A percentile compares a stretch with the other conserved stretches of the same genome.
phyloP scores from a whole-genome alignment of 2,888 invertebrate species.

The Carabus problematicus region DNA sequence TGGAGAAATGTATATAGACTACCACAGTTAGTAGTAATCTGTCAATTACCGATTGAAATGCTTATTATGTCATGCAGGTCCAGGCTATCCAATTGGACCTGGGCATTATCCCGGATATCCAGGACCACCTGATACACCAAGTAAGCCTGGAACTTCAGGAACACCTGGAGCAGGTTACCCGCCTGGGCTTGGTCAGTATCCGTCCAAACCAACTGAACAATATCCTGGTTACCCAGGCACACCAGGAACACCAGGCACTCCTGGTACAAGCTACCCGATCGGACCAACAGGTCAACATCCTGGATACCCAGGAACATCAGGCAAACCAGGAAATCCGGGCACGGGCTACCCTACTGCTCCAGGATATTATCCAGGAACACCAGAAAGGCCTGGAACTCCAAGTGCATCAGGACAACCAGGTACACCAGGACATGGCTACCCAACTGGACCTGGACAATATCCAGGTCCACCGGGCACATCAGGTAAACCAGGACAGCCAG shows the following conservation, averaged over 20 bases:
- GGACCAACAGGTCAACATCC: not conserved
- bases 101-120: slow-evolving; percentile 59
- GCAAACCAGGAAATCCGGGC: slow-evolving; percentile 48
- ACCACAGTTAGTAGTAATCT: too few species aligned
- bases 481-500: slow-evolving; percentile 55
- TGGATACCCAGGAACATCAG: slow-evolving; percentile 47
- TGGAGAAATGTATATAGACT: too few species aligned
- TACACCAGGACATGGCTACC: slow-evolving; percentile 52
- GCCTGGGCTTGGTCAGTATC: slow-evolving; percentile 20
- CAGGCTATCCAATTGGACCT: slow-evolving; percentile 47
- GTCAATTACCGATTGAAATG: too few species aligned
- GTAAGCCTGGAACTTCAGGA: slow-evolving; percentile 49
- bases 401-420: slow-evolving; percentile 51
- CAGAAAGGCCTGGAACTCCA: slow-evolving; percentile 46
- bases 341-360: slow-evolving; percentile 31
- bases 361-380: slow-evolving; percentile 12
- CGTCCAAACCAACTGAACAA: not conserved
- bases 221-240: slow-evolving; percentile 28
- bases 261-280: slow-evolving; percentile 44
- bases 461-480: slow-evolving; percentile 43
- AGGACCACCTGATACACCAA: slow-evolving; percentile 42
- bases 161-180: slow-evolving; percentile 20
- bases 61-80: too few species aligned
- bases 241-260: slow-evolving; percentile 35
- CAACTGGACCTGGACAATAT: slow-evolving; percentile 56